Percentiles rank a stretch among this genome's conserved stretches.
phyloP scores from a whole-genome alignment of 2,888 invertebrate genomes.

The Mantis religiosa region DNA sequence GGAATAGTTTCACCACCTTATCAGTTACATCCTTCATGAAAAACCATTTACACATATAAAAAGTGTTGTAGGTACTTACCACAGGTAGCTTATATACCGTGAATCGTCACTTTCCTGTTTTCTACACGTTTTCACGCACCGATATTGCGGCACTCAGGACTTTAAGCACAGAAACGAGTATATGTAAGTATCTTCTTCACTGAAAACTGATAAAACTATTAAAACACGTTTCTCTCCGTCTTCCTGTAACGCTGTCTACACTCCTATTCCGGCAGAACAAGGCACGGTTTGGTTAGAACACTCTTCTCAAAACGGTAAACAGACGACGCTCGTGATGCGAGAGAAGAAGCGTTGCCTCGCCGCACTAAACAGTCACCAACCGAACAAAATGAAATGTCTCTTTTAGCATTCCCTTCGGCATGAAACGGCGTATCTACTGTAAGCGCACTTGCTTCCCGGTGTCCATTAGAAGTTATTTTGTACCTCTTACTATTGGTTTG shows the following conservation, averaged over 20 bases:
- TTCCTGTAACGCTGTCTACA: neutral
- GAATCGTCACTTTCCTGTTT: neutral
- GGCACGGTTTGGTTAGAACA: slow-evolving; percentile 3
- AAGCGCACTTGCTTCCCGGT: neutral
- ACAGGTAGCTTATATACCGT: neutral
- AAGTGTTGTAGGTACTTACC: neutral
- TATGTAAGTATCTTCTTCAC: neutral
- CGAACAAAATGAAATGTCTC: slow-evolving; percentile 22
- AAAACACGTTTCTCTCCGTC: neutral
- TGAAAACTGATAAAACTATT: neutral
- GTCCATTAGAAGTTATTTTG: neutral
- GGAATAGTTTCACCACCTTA: neutral
- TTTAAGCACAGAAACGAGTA: neutral
- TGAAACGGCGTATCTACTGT: neutral
- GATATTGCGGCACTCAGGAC: neutral
- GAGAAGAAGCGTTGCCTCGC: neutral
- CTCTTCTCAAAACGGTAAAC: slow-evolving; percentile 19
- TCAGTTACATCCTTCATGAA: neutral
- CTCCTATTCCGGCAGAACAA: neutral
- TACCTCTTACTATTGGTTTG: neutral
- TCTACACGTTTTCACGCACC: neutral
- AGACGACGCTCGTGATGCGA: slow-evolving; percentile 14
- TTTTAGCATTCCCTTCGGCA: neutral
- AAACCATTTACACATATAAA: neutral
- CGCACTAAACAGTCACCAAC: slow-evolving; percentile 15